Base-by-base conservation (phyloP, 2,797 vertebrate species). In the Chrysocyon brachyurus region DNA sequence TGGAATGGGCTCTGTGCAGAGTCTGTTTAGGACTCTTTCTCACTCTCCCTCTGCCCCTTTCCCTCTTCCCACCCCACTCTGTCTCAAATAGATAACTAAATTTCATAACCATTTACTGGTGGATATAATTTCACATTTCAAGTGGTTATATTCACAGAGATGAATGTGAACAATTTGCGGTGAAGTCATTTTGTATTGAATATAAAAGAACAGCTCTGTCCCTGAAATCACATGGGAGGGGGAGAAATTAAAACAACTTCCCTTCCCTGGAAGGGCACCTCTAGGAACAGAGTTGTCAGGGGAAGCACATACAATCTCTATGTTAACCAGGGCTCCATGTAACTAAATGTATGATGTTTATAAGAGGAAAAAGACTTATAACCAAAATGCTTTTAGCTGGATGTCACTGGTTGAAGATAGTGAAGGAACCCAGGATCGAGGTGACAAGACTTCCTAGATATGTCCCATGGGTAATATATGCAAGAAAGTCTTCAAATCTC, bases 341-440 rank as follows among this genome's bases (percentile, higher is more conserved):
- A 91, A 28, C 64, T 66, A 77, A 24, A 59, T 57, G n/a, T 54
- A 40, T 78, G 40, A 14, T 63, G 46, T 78, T 91, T 73, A 90
- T 24, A 61, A 72, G 15, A 64, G 7, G 5, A 81, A 91, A 14
- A 54, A 3, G 26, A 28, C 12, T 70, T 82, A 52, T 10, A 31
- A 28, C 17, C 78, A 36, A 78, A 89, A 82, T 82, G 12, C 12
- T 56, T 79, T 87, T 52, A 22, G n/a, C 6, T 0, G 15, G 9
- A 31, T 94, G 59, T 61, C 28, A 22, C 52, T 70, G 28, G 9
- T 4, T 22, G n/a, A 59, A 5, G 10, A 9, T 68, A 40, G 19
- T 14, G 70, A 28, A 40, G 86, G 54, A 93, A 81, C 36, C n/a
- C 7, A 72, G 6, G 21, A 68, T 70, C n/a, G 36, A 16, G 15